A percentile compares a stretch with the other conserved stretches of the same genome.
phyloP scores from a whole-genome alignment of 1,140 invertebrate genomes.

The Eurosta solidaginis region DNA sequence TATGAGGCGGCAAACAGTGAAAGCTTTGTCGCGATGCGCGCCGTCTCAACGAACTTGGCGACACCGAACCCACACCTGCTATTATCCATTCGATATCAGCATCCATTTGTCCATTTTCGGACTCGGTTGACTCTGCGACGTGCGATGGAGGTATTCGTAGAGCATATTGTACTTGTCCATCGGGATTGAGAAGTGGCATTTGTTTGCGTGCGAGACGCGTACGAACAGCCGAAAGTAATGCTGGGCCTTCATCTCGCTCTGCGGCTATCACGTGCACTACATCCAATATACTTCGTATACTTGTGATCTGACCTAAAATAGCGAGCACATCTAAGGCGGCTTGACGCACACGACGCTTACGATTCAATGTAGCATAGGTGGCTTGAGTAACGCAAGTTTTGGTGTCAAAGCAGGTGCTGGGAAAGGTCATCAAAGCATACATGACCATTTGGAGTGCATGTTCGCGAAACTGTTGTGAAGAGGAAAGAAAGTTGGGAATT shows the following conservation, averaged over 20 bases:
- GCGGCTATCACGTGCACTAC: slow-evolving; percentile 60
- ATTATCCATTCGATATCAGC: slow-evolving; percentile 76
- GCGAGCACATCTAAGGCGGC: slow-evolving; percentile 81
- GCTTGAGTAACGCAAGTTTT: slow-evolving; percentile 65
- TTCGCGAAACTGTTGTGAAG: slow-evolving; percentile 67
- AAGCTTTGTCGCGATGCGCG: slow-evolving; percentile 40
- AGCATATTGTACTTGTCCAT: slow-evolving; percentile 73
- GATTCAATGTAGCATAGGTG: slow-evolving; percentile 68
- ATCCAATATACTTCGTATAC: slow-evolving; percentile 62
- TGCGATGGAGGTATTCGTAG: slow-evolving; percentile 61
- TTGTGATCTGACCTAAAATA: slow-evolving; percentile 75
- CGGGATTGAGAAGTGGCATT: slow-evolving; percentile 68
- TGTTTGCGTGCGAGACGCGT: slow-evolving; percentile 68
- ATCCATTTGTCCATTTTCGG: slow-evolving; percentile 49
- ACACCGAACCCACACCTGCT: slow-evolving; percentile 66
- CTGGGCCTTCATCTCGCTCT: slow-evolving; percentile 55
- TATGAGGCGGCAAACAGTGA: slow-evolving; percentile 9
- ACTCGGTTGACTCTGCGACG: neutral
- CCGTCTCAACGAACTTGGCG: slow-evolving; percentile 61
- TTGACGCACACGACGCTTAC: slow-evolving; percentile 75
- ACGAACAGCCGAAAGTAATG: slow-evolving; percentile 63
- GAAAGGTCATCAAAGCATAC: slow-evolving; percentile 76
- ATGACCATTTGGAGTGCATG: slow-evolving; percentile 79
- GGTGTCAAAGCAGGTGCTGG: slow-evolving; percentile 79
- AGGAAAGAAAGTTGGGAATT: neutral